These are phyloP conservation scores for Simalia tracyae DNA, from an alignment of 2,797 vertebrate species.

Conservation along the genomic window DNA sequence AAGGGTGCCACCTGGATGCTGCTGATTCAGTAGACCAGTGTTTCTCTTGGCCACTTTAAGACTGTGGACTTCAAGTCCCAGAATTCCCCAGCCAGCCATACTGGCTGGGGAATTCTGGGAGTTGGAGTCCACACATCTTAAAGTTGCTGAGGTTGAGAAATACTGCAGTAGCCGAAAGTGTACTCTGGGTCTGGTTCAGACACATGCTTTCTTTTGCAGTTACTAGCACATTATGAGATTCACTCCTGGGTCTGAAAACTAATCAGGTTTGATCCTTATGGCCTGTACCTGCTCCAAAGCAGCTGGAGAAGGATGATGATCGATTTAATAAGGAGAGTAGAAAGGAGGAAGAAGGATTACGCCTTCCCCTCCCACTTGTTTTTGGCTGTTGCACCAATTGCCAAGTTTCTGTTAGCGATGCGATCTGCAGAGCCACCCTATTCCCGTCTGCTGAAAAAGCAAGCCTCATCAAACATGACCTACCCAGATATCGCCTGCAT, in stretches of 20 bases:
- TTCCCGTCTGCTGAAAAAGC: background rate
- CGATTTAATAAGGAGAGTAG: background rate
- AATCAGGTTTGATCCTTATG: background rate
- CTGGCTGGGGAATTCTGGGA: too few species aligned
- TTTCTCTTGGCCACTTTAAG: too few species aligned
- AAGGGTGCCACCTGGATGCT: background rate
- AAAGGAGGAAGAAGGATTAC: background rate
- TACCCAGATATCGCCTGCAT: too few species aligned
- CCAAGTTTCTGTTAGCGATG: background rate
- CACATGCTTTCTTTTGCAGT: background rate
- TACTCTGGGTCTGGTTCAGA: background rate
- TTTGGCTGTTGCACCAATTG: background rate
- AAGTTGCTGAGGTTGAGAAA: too few species aligned
- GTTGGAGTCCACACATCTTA: too few species aligned
- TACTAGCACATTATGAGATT: background rate
- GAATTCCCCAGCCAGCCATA: too few species aligned
- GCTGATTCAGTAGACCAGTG: background rate
- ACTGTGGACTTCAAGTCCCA: too few species aligned
- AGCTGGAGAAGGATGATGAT: background rate
- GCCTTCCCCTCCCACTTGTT: background rate
- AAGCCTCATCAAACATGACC: background rate
- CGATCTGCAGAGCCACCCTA: background rate
- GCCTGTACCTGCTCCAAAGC: background rate
- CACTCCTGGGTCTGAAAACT: background rate
- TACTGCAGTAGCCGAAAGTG: background rate